Conservation (phyloP, 2,888 invertebrate species). For the Congeria kusceri region DNA sequence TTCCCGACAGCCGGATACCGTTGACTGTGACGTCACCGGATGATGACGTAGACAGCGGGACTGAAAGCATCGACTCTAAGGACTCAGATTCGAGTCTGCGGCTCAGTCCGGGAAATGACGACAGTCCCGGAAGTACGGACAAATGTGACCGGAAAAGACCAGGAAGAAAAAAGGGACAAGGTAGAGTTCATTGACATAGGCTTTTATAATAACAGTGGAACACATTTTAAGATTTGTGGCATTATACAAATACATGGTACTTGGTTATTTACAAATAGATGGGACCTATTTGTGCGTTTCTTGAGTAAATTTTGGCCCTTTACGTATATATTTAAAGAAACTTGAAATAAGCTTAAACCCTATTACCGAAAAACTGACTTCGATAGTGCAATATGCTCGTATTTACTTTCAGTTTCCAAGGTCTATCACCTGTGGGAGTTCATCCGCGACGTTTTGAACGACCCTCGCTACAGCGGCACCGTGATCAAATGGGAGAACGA, state of each 20-base stretch:
- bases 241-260: too few relatives aligned
- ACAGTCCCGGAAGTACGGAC: conserved; percentile 7
- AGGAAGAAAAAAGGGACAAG: conserved; percentile 80
- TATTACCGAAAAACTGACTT: too few relatives aligned
- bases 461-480: conserved; percentile 91
- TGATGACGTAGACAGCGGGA: conserved; percentile 62
- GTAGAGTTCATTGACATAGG: conserved; percentile 49
- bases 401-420: conserved; percentile 52
- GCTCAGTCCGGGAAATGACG: conserved; percentile 22
- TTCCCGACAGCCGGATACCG: conserved; percentile 37
- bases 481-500: conserved; percentile 96
- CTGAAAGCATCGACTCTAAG: conserved; percentile 59
- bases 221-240: too few relatives aligned
- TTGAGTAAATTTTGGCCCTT: too few relatives aligned
- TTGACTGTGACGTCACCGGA: conserved; percentile 58
- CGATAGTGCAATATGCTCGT: too few relatives aligned
- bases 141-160: conserved; percentile 70
- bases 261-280: too few relatives aligned
- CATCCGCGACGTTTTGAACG: conserved; percentile 92
- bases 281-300: too few relatives aligned
- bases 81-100: conserved; percentile 46
- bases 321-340: too few relatives aligned
- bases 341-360: too few relatives aligned
- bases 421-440: conserved; percentile 91
- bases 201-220: too few relatives aligned